phyloP scores from a whole-genome alignment of 2,113 vertebrate genomes.

The Hippocampus mohnikei region DNA sequence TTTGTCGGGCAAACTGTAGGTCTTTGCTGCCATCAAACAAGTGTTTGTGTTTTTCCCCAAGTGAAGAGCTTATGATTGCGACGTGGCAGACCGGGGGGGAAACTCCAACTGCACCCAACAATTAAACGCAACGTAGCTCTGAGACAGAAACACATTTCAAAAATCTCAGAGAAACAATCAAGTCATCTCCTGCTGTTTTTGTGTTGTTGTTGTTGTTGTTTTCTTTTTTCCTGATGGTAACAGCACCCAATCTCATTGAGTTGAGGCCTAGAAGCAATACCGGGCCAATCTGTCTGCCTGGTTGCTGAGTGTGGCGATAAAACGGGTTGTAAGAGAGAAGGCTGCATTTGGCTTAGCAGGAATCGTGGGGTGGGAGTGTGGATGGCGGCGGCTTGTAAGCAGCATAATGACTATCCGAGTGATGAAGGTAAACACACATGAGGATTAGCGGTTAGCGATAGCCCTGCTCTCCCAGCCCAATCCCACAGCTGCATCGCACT shows the following conservation, averaged over 20 bases:
- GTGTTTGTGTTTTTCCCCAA: neutral
- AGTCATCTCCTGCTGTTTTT: conserved; percentile 30
- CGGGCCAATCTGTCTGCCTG: conserved; percentile 36
- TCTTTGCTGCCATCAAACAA: conserved; percentile 1
- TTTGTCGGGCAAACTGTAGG: neutral
- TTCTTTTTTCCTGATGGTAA: conserved; percentile 15
- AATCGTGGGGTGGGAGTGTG: conserved; percentile 3
- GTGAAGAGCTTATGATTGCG: conserved; percentile 6
- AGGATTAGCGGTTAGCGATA: conserved; percentile 55
- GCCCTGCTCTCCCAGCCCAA: conserved; percentile 47
- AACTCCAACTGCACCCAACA: neutral
- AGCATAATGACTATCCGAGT: conserved; percentile 36
- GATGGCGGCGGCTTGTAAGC: conserved; percentile 12
- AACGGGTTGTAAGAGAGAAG: conserved; percentile 35
- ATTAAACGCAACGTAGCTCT: conserved; percentile 6
- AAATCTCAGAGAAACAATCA: conserved; percentile 20
- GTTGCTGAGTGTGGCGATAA: conserved; percentile 36
- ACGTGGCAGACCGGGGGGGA: neutral
- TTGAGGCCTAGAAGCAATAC: conserved; percentile 29
- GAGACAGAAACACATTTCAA: conserved; percentile 9
- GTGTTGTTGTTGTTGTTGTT: conserved; percentile 19
- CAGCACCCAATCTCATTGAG: conserved; percentile 21
- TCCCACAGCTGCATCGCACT: conserved; percentile 50
- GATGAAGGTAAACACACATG: conserved; percentile 55
- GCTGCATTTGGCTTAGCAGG: conserved; percentile 36